These are phyloP conservation scores for Colossoma macropomum DNA, from an alignment of 2,113 vertebrate species.

Conservation along the genomic window DNA sequence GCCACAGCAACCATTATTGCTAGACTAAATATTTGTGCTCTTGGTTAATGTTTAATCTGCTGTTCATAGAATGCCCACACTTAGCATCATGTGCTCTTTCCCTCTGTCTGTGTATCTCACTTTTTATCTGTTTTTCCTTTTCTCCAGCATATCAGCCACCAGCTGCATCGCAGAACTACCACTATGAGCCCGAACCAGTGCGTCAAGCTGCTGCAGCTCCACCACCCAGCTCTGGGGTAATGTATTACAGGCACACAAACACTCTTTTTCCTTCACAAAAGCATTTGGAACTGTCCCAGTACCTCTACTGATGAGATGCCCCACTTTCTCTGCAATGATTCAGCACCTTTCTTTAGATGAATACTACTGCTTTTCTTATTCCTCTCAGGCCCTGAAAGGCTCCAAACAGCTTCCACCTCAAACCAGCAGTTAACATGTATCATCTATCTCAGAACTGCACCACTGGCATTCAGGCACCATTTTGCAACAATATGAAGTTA, in stretches of 20 bases:
- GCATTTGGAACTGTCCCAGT: constrained; percentile 12
- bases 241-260: constrained; percentile 5
- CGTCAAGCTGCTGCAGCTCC: constrained; percentile 70
- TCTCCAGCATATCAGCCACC: constrained; percentile 66
- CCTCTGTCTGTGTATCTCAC: not conserved
- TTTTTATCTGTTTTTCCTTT: not conserved
- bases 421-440: not conserved
- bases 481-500: not conserved
- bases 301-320: constrained; percentile 15
- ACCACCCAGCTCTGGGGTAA: constrained; percentile 74
- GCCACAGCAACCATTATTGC: not conserved
- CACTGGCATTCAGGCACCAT: not conserved
- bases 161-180: constrained; percentile 72
- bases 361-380: constrained; percentile 19
- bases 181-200: constrained; percentile 72
- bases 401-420: not conserved
- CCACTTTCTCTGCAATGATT: constrained; percentile 11
- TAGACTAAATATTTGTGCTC: not conserved
- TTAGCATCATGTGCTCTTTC: no score
- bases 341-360: not conserved
- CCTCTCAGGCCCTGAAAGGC: not conserved
- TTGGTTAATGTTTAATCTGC: not conserved
- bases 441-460: not conserved
- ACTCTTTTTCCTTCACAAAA: not conserved
- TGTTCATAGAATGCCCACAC: not conserved